These are phyloP conservation scores for Triplophysa tibetana DNA, from an alignment of 2,113 vertebrate genomes.

Conservation along the genomic window DNA sequence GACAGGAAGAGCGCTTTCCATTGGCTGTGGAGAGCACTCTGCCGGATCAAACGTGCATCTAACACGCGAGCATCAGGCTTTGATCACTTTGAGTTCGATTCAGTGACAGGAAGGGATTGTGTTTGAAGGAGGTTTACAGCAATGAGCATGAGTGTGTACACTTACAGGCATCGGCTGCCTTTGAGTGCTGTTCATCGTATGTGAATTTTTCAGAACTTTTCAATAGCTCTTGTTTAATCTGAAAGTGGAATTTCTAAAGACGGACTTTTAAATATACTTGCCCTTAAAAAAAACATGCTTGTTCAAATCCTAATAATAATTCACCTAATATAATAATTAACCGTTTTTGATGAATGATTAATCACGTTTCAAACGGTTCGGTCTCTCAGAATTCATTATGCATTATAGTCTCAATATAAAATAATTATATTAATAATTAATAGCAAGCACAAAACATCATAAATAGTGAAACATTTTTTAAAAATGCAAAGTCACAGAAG, in stretches of 20 bases:
- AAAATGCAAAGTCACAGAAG: too few relatives aligned
- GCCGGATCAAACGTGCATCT: constrained; percentile 40
- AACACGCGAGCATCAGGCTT: constrained; percentile 21
- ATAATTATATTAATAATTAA: too few relatives aligned
- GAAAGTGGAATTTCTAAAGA: neutral
- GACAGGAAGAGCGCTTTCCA: constrained; percentile 29
- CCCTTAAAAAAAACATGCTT: too few relatives aligned
- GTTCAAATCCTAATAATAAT: too few relatives aligned
- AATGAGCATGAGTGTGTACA: constrained; percentile 17
- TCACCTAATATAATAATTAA: too few relatives aligned
- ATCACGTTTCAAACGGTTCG: too few relatives aligned
- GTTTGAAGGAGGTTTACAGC: constrained; percentile 43
- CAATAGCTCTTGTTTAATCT: constrained; percentile 1
- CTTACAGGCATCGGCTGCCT: constrained; percentile 4
- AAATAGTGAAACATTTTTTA: too few relatives aligned
- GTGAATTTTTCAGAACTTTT: constrained; percentile 19
- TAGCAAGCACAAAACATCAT: too few relatives aligned
- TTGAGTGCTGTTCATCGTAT: neutral
- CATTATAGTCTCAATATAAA: too few relatives aligned
- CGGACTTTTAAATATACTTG: neutral
- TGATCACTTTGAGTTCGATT: constrained; percentile 28
- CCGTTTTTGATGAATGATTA: too few relatives aligned
- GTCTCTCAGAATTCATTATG: too few relatives aligned
- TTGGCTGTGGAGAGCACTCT: constrained; percentile 44
- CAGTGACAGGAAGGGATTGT: constrained; percentile 35